Evolutionary conservation across 1,140 invertebrate genomes (phyloP), one percentile per base, ranked within the genome.

Genomic region (Tetragonula clypearis): DNA sequence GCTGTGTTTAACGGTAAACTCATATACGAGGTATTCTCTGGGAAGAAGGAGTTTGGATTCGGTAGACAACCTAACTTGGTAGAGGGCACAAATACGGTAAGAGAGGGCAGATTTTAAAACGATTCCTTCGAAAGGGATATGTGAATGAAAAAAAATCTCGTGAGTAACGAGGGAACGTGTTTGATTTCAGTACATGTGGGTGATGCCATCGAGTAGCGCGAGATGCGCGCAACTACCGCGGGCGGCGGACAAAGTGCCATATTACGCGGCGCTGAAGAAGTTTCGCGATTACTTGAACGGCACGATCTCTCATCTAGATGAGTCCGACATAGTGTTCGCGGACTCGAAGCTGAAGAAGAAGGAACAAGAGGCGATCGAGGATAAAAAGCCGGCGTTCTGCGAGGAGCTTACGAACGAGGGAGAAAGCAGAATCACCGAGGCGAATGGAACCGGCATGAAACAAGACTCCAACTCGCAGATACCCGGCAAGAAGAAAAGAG

Each of bases 1-100:
- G 99, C 98, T 65, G 99, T 99, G 35, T 99, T 99, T 94, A 99
- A 99, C 96, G 99, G 99, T 14, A 99, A 99, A 96, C 96, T 99
- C 81, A 99, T 99, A 88, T 99, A 99, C 95, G 98, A 99, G 95
- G 98, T 99, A 35, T 99, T 99, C 96, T 98, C 98, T 80, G 99
- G 98, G 15, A 99, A 99, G 94, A 99, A 99, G 94, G 98, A 99
- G 94, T 99, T 99, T 95, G 97, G 98, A 93, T 99, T 99, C 95
- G 99, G 99, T 73, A 97, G 98, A 92, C 99, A 99, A 94, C 98
- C 98, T 1, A 98, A 98, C 93, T 96, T 97, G 60, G 97, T 99
- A 41, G 97, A 98, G 87, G 98, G 98, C 77, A 99, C 98, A 30
- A 98, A 98, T 93, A 99, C 98, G 85, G 98, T 99, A 96, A 97